Evolutionary conservation across 2,113 vertebrate species (phyloP).

Genomic region (Ifrita kowaldi): DNA sequence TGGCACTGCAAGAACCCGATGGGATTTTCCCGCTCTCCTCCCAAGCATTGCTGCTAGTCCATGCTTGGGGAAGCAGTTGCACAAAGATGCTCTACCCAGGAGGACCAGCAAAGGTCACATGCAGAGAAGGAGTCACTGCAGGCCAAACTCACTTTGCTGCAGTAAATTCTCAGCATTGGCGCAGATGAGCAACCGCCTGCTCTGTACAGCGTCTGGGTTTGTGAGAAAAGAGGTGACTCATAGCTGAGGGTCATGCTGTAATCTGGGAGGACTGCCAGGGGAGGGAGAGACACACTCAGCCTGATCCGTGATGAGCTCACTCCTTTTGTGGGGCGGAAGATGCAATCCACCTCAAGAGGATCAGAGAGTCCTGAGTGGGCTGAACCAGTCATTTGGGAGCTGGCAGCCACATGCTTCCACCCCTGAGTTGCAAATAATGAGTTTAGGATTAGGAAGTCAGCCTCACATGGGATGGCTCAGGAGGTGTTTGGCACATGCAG

Average conservation of each 20-base stretch:
- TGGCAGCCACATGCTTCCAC: not conserved
- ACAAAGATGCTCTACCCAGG: not conserved
- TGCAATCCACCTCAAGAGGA: not conserved
- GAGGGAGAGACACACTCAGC: not conserved
- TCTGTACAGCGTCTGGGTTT: not conserved
- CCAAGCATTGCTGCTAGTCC: not conserved
- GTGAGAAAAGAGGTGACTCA: slow-evolving; percentile 58
- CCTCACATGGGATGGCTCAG: not conserved
- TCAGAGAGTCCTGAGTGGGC: not conserved
- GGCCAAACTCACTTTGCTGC: not conserved
- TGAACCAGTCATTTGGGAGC: not conserved
- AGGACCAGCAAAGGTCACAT: not conserved
- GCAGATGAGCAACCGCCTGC: slow-evolving; percentile 21
- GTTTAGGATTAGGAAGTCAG: slow-evolving; percentile 13
- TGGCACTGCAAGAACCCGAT: not conserved
- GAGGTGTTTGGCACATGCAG: not conserved
- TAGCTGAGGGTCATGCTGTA: slow-evolving; percentile 35
- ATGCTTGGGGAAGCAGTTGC: not conserved
- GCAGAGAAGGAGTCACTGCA: not conserved
- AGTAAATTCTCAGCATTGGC: not conserved
- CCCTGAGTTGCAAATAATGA: not conserved
- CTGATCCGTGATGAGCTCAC: not conserved
- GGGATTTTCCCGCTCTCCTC: not conserved
- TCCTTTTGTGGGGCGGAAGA: not conserved
- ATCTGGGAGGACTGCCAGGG: slow-evolving; percentile 48